phyloP scores from a whole-genome alignment of 1,140 invertebrate genomes.

The Penaeus indicus region DNA sequence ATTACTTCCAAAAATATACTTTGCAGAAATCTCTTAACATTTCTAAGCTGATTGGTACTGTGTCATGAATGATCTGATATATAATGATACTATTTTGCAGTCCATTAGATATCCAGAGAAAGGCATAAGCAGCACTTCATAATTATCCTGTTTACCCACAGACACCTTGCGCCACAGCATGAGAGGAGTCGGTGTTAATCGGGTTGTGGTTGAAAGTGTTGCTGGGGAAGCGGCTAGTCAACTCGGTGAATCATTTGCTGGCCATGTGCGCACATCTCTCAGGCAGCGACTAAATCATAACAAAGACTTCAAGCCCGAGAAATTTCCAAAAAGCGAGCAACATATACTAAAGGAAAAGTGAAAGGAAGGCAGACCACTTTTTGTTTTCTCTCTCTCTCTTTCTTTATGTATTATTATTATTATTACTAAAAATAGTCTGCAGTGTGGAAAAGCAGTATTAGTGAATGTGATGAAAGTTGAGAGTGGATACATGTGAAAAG shows the following conservation, averaged over 20 bases:
- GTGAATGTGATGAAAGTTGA: too few relatives aligned
- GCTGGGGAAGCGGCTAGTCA: slow-evolving; percentile 50
- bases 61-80: neutral
- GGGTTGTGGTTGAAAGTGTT: slow-evolving; percentile 59
- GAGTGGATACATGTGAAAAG: too few relatives aligned
- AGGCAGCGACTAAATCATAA: slow-evolving; percentile 45
- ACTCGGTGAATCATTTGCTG: slow-evolving; percentile 51
- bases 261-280: slow-evolving; percentile 52
- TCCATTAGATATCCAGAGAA: neutral
- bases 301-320: slow-evolving; percentile 51
- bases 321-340: slow-evolving; percentile 56
- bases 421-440: neutral
- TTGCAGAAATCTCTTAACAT: neutral
- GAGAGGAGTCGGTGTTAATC: slow-evolving; percentile 59
- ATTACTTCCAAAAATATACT: too few relatives aligned
- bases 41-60: neutral
- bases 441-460: too few relatives aligned
- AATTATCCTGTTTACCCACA: slow-evolving; percentile 13
- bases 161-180: slow-evolving; percentile 61
- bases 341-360: slow-evolving; percentile 54
- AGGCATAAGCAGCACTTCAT: neutral
- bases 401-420: neutral
- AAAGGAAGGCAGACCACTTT: neutral
- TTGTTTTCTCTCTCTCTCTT: too few relatives aligned
- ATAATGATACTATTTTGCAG: neutral